Percentiles rank a stretch among this genome's conserved stretches.
These are phyloP conservation scores for Phyllostomus hastatus DNA, from an alignment of 2,113 vertebrate genomes.

Conservation along the genomic window DNA sequence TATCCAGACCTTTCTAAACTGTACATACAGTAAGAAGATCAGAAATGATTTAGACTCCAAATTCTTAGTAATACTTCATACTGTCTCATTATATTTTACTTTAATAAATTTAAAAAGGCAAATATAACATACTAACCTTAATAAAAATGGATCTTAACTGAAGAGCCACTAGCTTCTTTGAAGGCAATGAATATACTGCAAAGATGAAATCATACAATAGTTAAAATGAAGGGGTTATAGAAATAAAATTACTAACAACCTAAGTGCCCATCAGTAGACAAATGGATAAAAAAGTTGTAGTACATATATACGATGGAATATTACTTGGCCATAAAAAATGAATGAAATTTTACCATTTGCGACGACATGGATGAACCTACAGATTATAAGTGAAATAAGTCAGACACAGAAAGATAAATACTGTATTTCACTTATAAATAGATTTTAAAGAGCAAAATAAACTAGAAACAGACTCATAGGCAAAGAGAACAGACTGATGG, in stretches of 20 bases:
- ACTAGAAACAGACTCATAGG: background rate
- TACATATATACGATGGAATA: background rate
- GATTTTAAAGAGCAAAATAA: background rate
- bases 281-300: background rate
- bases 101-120: conserved; percentile 3
- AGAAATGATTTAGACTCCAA: conserved; percentile 21
- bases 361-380: background rate
- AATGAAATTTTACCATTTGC: background rate
- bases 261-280: background rate
- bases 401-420: background rate
- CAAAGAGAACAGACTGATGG: background rate
- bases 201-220: conserved; percentile 35
- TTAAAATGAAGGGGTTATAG: background rate
- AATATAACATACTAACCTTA: conserved; percentile 84
- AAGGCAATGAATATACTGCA: conserved; percentile 89
- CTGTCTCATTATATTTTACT: conserved; percentile 30
- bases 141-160: conserved; percentile 94
- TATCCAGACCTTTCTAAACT: conserved; percentile 19
- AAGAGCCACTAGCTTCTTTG: conserved; percentile 89
- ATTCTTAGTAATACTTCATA: background rate
- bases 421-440: background rate
- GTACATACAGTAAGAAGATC: background rate
- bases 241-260: background rate
- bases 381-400: background rate
- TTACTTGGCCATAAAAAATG: background rate